phyloP scores from a whole-genome alignment of 1,140 invertebrate genomes.

The Saccostrea echinata region DNA sequence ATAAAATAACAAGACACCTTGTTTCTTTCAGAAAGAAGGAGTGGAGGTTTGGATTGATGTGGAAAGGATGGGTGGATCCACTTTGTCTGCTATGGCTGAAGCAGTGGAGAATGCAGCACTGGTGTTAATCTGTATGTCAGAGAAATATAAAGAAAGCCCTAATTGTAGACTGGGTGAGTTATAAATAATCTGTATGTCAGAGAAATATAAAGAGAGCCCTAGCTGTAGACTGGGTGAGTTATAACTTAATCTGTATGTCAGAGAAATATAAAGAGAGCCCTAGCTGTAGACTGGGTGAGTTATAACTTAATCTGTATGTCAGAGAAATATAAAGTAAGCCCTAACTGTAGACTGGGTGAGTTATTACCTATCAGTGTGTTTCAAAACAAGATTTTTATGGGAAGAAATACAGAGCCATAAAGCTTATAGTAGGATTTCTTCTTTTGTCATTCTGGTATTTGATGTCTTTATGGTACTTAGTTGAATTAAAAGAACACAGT shows the following conservation, averaged over 20 bases:
- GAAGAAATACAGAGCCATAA: no score
- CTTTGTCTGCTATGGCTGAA: conserved; percentile 76
- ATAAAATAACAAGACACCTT: neutral
- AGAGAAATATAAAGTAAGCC: neutral
- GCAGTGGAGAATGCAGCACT: conserved; percentile 76
- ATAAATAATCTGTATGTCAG: neutral
- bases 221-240: conserved; percentile 57
- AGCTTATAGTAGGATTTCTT: no score
- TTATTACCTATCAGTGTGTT: neutral
- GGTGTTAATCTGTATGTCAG: conserved; percentile 76
- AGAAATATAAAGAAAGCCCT: conserved; percentile 78
- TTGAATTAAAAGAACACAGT: no score
- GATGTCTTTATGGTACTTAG: no score
- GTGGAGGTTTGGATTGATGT: conserved; percentile 72
- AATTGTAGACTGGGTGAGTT: conserved; percentile 76
- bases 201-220: neutral
- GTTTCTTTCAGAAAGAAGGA: conserved; percentile 60
- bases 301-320: neutral
- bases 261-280: neutral
- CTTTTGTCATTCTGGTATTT: no score
- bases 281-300: conserved; percentile 55
- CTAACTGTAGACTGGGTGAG: conserved; percentile 57
- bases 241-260: conserved; percentile 42
- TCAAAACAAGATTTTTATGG: no score
- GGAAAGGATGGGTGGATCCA: conserved; percentile 74